A percentile compares a stretch with the other conserved stretches of the same genome.
phyloP scores from a whole-genome alignment of 2,113 vertebrate genomes.

The Piprites chloris region DNA sequence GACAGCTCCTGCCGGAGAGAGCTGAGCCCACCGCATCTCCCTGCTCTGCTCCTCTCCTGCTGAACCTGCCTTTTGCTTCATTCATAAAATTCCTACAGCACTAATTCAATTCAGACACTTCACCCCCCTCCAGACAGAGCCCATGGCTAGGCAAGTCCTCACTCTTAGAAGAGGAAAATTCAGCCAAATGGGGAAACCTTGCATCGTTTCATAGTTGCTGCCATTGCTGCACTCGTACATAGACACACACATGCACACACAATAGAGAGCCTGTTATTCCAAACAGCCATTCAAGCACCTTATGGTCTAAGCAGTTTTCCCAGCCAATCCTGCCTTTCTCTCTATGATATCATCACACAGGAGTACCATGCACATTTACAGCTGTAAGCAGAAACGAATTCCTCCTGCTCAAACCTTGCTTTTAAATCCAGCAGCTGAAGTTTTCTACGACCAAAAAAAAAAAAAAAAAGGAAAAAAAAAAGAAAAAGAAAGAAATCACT shows the following conservation, averaged over 20 bases:
- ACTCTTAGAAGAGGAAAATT: neutral
- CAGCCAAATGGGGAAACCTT: neutral
- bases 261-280: neutral
- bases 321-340: slow-evolving; percentile 3
- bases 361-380: neutral
- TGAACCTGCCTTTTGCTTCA: neutral
- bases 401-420: slow-evolving; percentile 60
- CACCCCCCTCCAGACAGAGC: neutral
- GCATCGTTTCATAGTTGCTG: neutral
- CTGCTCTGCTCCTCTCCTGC: neutral
- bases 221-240: neutral
- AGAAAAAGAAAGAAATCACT: neutral
- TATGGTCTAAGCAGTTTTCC: neutral
- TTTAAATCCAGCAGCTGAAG: slow-evolving; percentile 53
- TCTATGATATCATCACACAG: neutral
- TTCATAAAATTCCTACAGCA: slow-evolving; percentile 16
- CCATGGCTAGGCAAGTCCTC: neutral
- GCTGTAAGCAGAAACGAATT: neutral
- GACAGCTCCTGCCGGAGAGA: neutral
- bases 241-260: neutral
- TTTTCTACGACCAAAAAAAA: neutral
- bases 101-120: neutral
- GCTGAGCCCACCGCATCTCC: neutral
- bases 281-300: slow-evolving; percentile 14
- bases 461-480: neutral